Percentiles rank a stretch among this genome's conserved stretches.
Conservation (phyloP, 2,113 vertebrate genomes). For the Sinocyclocheilus rhinocerous region DNA sequence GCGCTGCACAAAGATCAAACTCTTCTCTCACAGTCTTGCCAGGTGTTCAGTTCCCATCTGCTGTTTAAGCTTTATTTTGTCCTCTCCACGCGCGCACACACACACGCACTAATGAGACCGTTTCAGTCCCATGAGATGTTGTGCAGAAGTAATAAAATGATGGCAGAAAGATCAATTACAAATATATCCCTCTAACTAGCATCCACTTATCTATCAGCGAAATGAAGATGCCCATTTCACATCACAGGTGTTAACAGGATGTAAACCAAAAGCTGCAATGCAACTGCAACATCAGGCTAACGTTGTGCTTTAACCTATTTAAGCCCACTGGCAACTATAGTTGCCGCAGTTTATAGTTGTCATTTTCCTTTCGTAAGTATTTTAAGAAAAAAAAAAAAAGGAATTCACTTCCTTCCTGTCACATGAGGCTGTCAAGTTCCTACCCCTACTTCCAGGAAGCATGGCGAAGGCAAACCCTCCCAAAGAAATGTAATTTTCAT, state of each 20-base stretch:
- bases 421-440: too few relatives aligned
- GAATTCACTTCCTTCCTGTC: too few relatives aligned
- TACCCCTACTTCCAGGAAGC: too few relatives aligned
- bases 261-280: too few relatives aligned
- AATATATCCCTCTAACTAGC: constrained; percentile 23
- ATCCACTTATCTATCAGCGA: constrained; percentile 34
- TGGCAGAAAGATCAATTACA: constrained; percentile 26
- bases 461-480: too few relatives aligned
- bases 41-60: constrained; percentile 44
- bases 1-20: background rate
- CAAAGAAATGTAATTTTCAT: too few relatives aligned
- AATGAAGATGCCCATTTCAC: background rate
- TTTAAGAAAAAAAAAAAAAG: too few relatives aligned
- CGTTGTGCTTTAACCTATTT: background rate
- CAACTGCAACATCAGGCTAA: background rate
- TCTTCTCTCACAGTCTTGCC: background rate
- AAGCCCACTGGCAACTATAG: too few relatives aligned
- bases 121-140: constrained; percentile 20
- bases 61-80: constrained; percentile 22
- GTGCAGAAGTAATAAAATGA: constrained; percentile 20
- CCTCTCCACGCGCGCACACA: background rate
- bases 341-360: too few relatives aligned
- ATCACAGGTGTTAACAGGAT: background rate
- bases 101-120: background rate
- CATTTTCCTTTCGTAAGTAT: too few relatives aligned